Conservation (phyloP, 2,888 invertebrate species). For the Torymus tubicola region DNA sequence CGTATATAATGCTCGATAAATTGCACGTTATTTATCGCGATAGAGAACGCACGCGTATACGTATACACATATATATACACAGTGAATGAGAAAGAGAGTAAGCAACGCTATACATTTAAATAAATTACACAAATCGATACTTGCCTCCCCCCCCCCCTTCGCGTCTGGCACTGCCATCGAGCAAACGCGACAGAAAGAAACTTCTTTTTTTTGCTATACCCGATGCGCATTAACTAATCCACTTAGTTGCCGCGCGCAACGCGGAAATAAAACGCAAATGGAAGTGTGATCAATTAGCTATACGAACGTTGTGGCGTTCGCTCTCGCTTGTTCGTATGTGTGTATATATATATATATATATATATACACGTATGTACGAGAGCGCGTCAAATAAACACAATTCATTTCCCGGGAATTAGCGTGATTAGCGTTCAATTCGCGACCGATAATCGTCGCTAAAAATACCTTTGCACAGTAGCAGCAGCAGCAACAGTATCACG, state of each 20-base stretch:
- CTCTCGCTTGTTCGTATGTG: too few species aligned
- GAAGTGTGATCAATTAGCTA: constrained; percentile 4
- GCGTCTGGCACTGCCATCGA: too few species aligned
- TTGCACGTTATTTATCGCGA: not conserved
- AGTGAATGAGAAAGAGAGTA: too few species aligned
- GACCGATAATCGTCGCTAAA: not conserved
- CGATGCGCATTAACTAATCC: constrained; percentile 3
- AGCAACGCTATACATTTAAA: not conserved
- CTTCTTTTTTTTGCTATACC: too few species aligned
- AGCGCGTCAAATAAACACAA: constrained; percentile 9
- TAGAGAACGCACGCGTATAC: not conserved
- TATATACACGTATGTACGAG: too few species aligned
- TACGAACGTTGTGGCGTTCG: not conserved
- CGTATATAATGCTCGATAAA: constrained; percentile 4
- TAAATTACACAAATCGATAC: not conserved
- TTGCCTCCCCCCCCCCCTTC: too few species aligned
- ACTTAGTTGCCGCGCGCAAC: not conserved
- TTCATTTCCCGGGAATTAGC: constrained; percentile 18
- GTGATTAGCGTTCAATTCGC: not conserved
- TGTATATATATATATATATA: too few species aligned
- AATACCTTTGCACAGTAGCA: too few species aligned
- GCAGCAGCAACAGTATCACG: too few species aligned
- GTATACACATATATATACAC: too few species aligned
- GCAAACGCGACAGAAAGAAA: too few species aligned
- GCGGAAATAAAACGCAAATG: not conserved